Evolutionary conservation across 2,888 invertebrate genomes (phyloP).

Genomic region (Apocheima hispidaria): DNA sequence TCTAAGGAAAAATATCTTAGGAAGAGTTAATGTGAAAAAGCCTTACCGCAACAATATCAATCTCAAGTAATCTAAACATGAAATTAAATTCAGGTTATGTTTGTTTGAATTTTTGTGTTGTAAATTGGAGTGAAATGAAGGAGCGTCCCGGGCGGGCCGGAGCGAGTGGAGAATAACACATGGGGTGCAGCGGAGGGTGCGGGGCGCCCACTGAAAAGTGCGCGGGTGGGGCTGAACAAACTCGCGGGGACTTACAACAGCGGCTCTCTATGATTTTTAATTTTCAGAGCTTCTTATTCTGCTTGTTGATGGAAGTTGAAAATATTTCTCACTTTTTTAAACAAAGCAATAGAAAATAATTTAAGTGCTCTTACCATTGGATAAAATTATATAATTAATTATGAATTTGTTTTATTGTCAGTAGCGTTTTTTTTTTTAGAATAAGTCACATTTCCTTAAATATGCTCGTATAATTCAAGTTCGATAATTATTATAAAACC

Average conservation of each 20-base stretch:
- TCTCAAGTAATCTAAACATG: conserved; percentile 53
- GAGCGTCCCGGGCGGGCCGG: conserved; percentile 84
- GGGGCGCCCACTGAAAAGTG: conserved; percentile 85
- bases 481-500: too few species aligned
- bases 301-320: not conserved
- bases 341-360: too few species aligned
- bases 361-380: not conserved
- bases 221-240: conserved; percentile 86
- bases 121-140: conserved; percentile 86
- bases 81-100: conserved; percentile 76
- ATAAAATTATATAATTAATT: too few species aligned
- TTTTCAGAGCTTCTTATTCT: conserved; percentile 34
- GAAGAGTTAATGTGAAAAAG: not conserved
- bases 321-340: not conserved
- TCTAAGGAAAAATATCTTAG: too few species aligned
- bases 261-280: conserved; percentile 51
- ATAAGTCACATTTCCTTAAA: too few species aligned
- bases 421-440: not conserved
- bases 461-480: too few species aligned
- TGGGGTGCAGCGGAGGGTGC: conserved; percentile 81
- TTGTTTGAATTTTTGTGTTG: conserved; percentile 84
- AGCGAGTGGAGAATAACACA: conserved; percentile 73
- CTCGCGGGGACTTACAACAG: conserved; percentile 82
- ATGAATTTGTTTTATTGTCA: not conserved
- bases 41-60: conserved; percentile 39